Conservation (phyloP, 2,113 vertebrate species). For the Salvator merianae region DNA sequence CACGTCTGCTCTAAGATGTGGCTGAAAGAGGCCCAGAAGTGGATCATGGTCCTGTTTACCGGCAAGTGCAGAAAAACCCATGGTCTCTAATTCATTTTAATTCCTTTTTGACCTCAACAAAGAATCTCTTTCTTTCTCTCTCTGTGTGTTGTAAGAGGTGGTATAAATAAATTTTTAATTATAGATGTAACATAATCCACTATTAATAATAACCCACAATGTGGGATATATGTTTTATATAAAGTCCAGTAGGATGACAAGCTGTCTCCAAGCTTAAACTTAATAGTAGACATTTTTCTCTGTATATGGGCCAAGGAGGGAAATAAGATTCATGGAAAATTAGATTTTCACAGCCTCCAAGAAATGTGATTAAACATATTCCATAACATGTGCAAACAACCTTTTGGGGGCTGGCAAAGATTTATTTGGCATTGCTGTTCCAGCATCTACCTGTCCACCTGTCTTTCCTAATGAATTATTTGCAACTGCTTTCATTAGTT, state of each 20-base stretch:
- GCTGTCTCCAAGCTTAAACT: conserved; percentile 67
- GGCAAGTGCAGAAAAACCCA: too few species aligned
- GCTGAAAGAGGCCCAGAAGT: too few species aligned
- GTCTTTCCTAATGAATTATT: too few species aligned
- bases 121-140: background rate
- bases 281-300: conserved; percentile 22
- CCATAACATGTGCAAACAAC: background rate
- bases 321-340: conserved; percentile 44
- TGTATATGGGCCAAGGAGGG: conserved; percentile 68
- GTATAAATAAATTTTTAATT: conserved; percentile 84
- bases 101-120: conserved; percentile 75
- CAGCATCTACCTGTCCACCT: too few species aligned
- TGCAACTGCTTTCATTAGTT: too few species aligned
- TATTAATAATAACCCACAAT: conserved; percentile 81
- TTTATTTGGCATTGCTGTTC: too few species aligned
- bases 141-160: conserved; percentile 74
- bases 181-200: conserved; percentile 73
- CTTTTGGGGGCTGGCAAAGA: too few species aligned
- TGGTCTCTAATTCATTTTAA: conserved; percentile 75
- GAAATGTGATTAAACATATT: conserved; percentile 25
- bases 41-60: too few species aligned
- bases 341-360: conserved; percentile 48
- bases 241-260: conserved; percentile 74
- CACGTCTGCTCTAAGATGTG: too few species aligned
- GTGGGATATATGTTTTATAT: conserved; percentile 71